phyloP scores from a whole-genome alignment of 2,888 invertebrate species.

The Scaptomyza reducta region DNA sequence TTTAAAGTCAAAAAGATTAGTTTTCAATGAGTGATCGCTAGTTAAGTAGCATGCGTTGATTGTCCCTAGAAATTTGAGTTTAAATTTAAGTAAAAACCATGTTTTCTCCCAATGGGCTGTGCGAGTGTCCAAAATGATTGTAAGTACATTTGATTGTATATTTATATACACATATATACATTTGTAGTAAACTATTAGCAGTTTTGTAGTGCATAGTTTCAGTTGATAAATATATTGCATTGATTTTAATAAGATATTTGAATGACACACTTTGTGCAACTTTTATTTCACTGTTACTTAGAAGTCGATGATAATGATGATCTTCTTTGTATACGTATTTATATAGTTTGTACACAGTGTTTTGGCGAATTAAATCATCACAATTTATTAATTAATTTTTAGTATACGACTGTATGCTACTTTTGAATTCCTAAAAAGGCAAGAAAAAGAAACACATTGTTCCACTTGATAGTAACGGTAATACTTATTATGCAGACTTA shows the following conservation, averaged over 20 bases:
- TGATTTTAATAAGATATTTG: constrained; percentile 12
- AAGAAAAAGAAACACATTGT: constrained; percentile 54
- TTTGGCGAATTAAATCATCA: constrained; percentile 37
- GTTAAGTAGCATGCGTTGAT: neutral
- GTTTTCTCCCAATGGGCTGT: constrained; percentile 69
- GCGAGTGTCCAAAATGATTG: constrained; percentile 64
- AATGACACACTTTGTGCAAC: constrained; percentile 8
- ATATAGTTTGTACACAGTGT: constrained; percentile 20
- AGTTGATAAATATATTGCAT: constrained; percentile 1
- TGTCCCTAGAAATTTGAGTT: constrained; percentile 4
- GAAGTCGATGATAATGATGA: constrained; percentile 10
- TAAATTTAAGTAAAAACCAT: constrained; percentile 26
- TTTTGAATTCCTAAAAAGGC: constrained; percentile 23
- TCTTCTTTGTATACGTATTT: constrained; percentile 15
- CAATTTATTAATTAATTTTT: constrained; percentile 22
- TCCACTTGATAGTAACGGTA: constrained; percentile 75
- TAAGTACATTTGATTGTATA: constrained; percentile 42
- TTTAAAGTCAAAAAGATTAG: constrained; percentile 42
- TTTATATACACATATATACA: constrained; percentile 19
- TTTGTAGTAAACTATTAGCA: constrained; percentile 5
- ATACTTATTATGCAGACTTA: constrained; percentile 77
- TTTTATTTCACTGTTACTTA: constrained; percentile 14
- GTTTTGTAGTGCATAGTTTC: constrained; percentile 17
- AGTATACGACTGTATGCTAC: constrained; percentile 29
- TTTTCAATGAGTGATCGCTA: neutral